Conservation (phyloP, 2,888 invertebrate species). For the Zele albiditarsus region DNA sequence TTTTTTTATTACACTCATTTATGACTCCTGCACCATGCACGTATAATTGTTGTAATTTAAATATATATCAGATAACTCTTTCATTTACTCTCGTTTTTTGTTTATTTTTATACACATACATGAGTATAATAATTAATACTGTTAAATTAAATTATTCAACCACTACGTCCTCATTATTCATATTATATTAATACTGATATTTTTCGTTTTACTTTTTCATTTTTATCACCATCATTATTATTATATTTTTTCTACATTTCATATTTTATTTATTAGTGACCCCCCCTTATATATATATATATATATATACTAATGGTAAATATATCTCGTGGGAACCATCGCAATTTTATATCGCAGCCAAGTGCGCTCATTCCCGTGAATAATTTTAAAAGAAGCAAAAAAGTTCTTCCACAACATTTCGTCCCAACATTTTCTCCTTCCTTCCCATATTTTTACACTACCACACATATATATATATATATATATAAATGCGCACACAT, state of each 20-base stretch:
- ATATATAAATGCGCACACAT: slow-evolving; percentile 10
- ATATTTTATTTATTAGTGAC: background rate
- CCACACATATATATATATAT: no score
- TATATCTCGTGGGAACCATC: slow-evolving; percentile 7
- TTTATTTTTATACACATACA: background rate
- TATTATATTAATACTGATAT: background rate
- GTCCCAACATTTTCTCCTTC: slow-evolving; percentile 8
- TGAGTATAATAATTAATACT: background rate
- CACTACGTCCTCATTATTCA: background rate
- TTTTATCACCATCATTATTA: background rate
- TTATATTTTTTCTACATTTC: background rate
- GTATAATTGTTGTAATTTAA: slow-evolving; percentile 1
- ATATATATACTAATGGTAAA: background rate
- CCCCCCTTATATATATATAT: background rate
- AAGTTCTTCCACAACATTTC: background rate
- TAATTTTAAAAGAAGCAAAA: background rate
- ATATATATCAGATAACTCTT: slow-evolving; percentile 1
- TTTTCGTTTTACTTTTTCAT: background rate
- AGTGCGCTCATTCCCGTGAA: background rate
- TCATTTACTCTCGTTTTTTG: background rate
- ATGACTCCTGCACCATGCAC: background rate
- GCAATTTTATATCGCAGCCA: slow-evolving; percentile 1
- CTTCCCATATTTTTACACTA: slow-evolving; percentile 42
- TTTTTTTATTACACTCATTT: background rate
- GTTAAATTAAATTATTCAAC: background rate